Percentiles rank a stretch among this genome's conserved stretches.
phyloP scores from a whole-genome alignment of 2,888 invertebrate genomes.

The Biston stratarius region DNA sequence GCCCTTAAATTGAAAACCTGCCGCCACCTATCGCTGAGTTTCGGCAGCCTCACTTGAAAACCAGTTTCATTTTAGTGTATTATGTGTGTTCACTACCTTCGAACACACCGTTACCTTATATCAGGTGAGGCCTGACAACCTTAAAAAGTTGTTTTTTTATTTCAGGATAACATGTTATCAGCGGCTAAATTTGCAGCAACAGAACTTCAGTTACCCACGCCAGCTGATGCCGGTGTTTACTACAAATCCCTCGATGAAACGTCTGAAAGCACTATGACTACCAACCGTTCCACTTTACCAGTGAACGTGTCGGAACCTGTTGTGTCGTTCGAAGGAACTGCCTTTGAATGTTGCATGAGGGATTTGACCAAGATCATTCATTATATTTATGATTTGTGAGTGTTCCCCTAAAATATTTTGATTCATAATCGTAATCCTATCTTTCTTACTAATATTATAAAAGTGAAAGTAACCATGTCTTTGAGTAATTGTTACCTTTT shows the following conservation, averaged over 20 bases:
- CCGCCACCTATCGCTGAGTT: too few relatives aligned
- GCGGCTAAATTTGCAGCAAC: conserved; percentile 65
- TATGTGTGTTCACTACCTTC: too few relatives aligned
- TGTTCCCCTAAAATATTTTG: conserved; percentile 23
- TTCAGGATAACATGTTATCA: conserved; percentile 76
- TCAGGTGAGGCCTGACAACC: too few relatives aligned
- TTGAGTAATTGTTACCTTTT: too few relatives aligned
- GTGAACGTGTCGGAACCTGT: conserved; percentile 44
- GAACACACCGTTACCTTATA: too few relatives aligned
- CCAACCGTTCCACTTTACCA: rapidly evolving
- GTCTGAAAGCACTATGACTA: background rate
- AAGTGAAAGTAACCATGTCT: too few relatives aligned
- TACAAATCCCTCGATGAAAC: conserved; percentile 59
- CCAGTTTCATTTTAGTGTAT: too few relatives aligned
- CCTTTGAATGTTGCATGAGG: conserved; percentile 65
- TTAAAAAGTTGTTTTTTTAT: too few relatives aligned
- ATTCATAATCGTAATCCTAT: too few relatives aligned
- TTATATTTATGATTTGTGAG: conserved; percentile 80
- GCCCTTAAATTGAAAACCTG: too few relatives aligned
- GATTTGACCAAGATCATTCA: conserved; percentile 76
- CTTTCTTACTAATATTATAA: too few relatives aligned
- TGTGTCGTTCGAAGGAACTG: conserved; percentile 60
- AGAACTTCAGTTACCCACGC: conserved; percentile 60
- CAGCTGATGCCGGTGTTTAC: conserved; percentile 61
- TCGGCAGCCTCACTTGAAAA: too few relatives aligned